These are phyloP conservation scores for Phragmatobia fuliginosa DNA, from an alignment of 2,888 invertebrate genomes.

Conservation along the genomic window DNA sequence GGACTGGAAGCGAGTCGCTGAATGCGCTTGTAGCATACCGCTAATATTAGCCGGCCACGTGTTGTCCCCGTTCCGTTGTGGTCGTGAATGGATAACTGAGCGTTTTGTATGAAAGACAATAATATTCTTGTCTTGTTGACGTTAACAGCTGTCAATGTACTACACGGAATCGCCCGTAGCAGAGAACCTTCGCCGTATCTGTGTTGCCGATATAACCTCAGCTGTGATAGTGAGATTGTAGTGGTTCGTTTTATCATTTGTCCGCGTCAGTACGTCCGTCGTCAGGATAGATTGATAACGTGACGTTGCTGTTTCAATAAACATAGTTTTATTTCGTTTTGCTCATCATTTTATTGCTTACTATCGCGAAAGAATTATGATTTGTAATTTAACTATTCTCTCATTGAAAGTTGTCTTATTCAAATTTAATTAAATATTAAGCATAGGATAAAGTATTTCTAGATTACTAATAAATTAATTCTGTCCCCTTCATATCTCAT, in stretches of 20 bases:
- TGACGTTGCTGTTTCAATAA: slow-evolving; percentile 53
- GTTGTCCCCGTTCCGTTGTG: slow-evolving; percentile 74
- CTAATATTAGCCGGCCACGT: slow-evolving; percentile 82
- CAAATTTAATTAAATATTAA: too few species aligned
- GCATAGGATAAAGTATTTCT: too few species aligned
- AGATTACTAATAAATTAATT: neutral
- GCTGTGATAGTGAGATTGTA: slow-evolving; percentile 52
- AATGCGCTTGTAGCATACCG: slow-evolving; percentile 58
- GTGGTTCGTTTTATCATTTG: slow-evolving; percentile 73
- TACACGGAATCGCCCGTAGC: slow-evolving; percentile 53
- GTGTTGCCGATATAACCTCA: slow-evolving; percentile 57
- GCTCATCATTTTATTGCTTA: slow-evolving; percentile 6
- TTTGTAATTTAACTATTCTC: neutral
- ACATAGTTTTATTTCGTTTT: slow-evolving; percentile 34
- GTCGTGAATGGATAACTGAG: slow-evolving; percentile 73
- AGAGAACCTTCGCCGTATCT: slow-evolving; percentile 62
- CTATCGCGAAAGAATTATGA: slow-evolving; percentile 25
- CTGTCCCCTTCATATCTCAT: neutral
- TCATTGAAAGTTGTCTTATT: too few species aligned
- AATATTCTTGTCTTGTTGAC: slow-evolving; percentile 73
- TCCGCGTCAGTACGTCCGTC: slow-evolving; percentile 55
- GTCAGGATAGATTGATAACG: slow-evolving; percentile 70
- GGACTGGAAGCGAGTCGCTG: slow-evolving; percentile 56
- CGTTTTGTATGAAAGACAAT: slow-evolving; percentile 60
- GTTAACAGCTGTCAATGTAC: slow-evolving; percentile 76